Conservation (phyloP, 2,888 invertebrate genomes). For the Ophraella communa region DNA sequence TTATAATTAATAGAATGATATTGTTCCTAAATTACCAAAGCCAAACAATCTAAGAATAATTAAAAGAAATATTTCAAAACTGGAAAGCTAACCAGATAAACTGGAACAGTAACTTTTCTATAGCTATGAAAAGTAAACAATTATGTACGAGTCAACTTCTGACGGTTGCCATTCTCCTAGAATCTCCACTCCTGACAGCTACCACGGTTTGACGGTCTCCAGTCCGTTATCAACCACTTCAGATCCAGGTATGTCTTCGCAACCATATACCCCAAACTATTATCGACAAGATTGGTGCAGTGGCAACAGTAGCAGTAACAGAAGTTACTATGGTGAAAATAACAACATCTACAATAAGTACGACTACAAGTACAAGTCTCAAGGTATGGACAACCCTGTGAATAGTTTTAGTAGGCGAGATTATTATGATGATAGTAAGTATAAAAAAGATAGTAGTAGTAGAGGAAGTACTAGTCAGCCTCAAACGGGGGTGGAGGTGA, state of each 20-base stretch:
- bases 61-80: no score
- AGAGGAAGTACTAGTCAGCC: conserved; percentile 29
- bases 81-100: conserved; percentile 1
- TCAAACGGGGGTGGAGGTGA: conserved; percentile 54
- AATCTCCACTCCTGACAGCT: conserved; percentile 55
- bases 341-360: conserved; percentile 54
- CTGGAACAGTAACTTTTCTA: neutral
- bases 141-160: conserved; percentile 53
- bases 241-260: conserved; percentile 57
- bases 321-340: conserved; percentile 57
- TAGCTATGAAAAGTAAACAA: conserved; percentile 20
- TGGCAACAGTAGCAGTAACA: conserved; percentile 28
- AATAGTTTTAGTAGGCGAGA: conserved; percentile 42
- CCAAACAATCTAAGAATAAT: no score
- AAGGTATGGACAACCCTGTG: conserved; percentile 37
- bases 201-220: conserved; percentile 50
- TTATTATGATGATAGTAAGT: conserved; percentile 45
- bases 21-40: no score
- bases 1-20: no score
- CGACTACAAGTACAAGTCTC: conserved; percentile 47
- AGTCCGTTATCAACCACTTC: conserved; percentile 51
- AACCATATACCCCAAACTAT: conserved; percentile 56
- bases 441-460: conserved; percentile 30
- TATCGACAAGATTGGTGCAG: conserved; percentile 48
- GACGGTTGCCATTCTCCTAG: conserved; percentile 56